phyloP scores from a whole-genome alignment of 2,888 invertebrate genomes.

The Auanema freiburgensis region DNA sequence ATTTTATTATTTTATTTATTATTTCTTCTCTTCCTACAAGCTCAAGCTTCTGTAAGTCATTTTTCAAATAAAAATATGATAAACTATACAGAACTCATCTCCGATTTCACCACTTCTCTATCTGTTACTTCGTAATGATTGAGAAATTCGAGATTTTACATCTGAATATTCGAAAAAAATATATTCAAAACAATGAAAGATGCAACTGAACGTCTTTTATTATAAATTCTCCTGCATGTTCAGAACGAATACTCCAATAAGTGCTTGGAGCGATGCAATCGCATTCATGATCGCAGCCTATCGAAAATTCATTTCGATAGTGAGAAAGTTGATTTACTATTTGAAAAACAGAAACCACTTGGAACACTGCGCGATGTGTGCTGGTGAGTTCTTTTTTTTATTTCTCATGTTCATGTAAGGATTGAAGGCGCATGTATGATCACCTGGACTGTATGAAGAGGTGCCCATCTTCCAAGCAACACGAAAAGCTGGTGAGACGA shows the following conservation, averaged over 20 bases:
- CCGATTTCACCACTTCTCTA: too few relatives aligned
- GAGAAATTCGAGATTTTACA: too few relatives aligned
- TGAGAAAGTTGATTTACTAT: conserved; percentile 24
- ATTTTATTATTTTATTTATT: too few relatives aligned
- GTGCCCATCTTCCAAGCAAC: conserved; percentile 31
- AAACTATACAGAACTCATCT: too few relatives aligned
- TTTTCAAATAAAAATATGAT: too few relatives aligned
- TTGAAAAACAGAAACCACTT: conserved; percentile 40
- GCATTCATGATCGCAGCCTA: conserved; percentile 36
- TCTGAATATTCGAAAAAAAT: too few relatives aligned
- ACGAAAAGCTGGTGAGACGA: conserved; percentile 30
- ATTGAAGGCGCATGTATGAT: conserved; percentile 35
- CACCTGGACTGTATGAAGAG: conserved; percentile 41
- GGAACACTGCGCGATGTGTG: conserved; percentile 38
- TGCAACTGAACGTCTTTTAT: too few relatives aligned
- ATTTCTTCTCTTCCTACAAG: too few relatives aligned
- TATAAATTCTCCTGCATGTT: neutral
- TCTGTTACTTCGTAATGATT: too few relatives aligned
- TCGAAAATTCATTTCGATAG: conserved; percentile 33
- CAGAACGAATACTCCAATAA: neutral
- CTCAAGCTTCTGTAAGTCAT: too few relatives aligned
- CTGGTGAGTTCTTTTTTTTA: conserved; percentile 21
- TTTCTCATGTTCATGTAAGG: neutral
- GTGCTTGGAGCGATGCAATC: conserved; percentile 30
- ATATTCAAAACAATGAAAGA: too few relatives aligned